Conservation (phyloP, 2,888 invertebrate species). For the Odontocerum albicorne region DNA sequence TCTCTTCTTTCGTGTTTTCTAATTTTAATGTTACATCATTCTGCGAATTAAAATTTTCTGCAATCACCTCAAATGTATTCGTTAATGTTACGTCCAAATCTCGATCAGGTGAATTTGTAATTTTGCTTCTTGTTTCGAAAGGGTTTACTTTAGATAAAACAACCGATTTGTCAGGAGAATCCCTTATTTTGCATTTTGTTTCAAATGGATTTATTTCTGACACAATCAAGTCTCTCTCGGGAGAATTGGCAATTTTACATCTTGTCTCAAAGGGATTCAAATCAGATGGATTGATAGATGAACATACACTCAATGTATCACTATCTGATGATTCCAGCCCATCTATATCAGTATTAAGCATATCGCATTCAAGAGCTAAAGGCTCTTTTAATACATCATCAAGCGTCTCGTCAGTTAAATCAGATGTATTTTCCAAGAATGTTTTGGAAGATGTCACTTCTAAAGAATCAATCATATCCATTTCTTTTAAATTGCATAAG, state of each 20-base stretch:
- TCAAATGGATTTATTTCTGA: slow-evolving; percentile 9
- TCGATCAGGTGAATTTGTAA: neutral
- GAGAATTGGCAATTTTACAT: slow-evolving; percentile 20
- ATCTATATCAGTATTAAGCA: slow-evolving; percentile 15
- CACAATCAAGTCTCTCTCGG: slow-evolving; percentile 11
- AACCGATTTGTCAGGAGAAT: neutral
- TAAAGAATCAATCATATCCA: too few relatives aligned
- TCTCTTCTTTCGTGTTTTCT: neutral
- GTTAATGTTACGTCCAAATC: neutral
- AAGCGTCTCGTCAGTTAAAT: slow-evolving; percentile 1
- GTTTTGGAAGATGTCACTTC: too few relatives aligned
- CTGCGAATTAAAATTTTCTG: neutral
- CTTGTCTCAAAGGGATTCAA: slow-evolving; percentile 25
- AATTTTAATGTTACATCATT: neutral
- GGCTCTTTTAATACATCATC: slow-evolving; percentile 9
- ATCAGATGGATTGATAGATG: slow-evolving; percentile 16
- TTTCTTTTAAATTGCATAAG: too few relatives aligned
- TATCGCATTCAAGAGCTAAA: slow-evolving; percentile 10
- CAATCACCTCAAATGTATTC: too few relatives aligned
- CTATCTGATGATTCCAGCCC: slow-evolving; percentile 19
- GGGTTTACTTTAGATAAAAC: neutral
- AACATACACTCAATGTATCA: slow-evolving; percentile 20
- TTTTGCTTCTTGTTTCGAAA: neutral
- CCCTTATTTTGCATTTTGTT: slow-evolving; percentile 7
- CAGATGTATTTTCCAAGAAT: too few relatives aligned